Conservation (phyloP, 92 coral and sea anemone species). For the Muricea muricata region DNA sequence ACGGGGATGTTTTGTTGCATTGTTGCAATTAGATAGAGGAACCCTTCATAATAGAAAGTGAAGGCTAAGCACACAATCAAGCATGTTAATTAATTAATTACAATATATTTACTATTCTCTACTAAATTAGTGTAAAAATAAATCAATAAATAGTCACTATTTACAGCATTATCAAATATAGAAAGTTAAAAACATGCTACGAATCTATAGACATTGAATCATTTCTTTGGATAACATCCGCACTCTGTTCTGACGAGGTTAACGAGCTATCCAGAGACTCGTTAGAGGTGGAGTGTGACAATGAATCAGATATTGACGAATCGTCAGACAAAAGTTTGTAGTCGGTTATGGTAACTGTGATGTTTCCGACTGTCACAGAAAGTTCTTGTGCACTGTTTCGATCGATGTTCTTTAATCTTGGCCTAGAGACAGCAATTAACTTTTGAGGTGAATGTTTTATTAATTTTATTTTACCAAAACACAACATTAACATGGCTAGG, state of each 20-base stretch:
- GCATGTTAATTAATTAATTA: too few relatives aligned
- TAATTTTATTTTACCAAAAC: too few relatives aligned
- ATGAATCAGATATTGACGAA: conserved; percentile 33
- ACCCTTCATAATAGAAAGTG: too few relatives aligned
- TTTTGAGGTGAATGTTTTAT: too few relatives aligned
- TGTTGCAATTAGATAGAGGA: too few relatives aligned
- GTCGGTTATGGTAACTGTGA: conserved; percentile 94
- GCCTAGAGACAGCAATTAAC: conserved; percentile 74
- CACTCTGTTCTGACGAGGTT: conserved; percentile 59
- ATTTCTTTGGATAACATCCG: conserved; percentile 56
- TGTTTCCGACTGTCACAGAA: conserved; percentile 94
- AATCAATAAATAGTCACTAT: conserved; percentile 12
- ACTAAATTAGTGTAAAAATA: background rate
- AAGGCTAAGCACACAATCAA: too few relatives aligned
- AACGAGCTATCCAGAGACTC: conserved; percentile 75
- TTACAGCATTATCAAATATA: background rate
- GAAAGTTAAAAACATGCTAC: background rate
- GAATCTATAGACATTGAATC: background rate
- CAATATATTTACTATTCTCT: background rate
- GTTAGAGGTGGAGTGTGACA: conserved; percentile 28
- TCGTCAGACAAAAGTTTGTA: conserved; percentile 89
- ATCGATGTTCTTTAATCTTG: conserved; percentile 87
- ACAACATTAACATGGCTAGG: too few relatives aligned
- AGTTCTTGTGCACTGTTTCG: conserved; percentile 93
- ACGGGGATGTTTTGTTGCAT: too few relatives aligned